These are phyloP conservation scores for Zaprionus lineosus DNA, from an alignment of 2,888 invertebrate genomes.

Conservation along the genomic window DNA sequence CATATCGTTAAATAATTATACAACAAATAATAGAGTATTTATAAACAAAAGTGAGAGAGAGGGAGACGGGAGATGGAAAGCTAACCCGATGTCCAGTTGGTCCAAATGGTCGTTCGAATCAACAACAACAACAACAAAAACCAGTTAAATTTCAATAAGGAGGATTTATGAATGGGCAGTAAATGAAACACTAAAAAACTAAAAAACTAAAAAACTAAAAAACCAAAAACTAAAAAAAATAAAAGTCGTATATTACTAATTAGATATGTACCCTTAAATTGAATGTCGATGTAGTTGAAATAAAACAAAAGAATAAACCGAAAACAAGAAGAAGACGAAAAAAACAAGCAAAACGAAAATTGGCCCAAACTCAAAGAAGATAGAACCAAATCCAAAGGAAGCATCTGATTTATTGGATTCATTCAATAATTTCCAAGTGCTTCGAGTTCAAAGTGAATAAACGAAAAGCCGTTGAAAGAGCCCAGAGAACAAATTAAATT, in stretches of 20 bases:
- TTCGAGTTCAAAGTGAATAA: conserved; percentile 18
- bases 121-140: no score
- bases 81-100: conserved; percentile 38
- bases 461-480: conserved; percentile 30
- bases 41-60: conserved; percentile 27
- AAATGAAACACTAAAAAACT: conserved; percentile 15
- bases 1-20: conserved; percentile 77
- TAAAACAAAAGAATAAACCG: conserved; percentile 30
- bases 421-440: no score
- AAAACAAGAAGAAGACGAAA: conserved; percentile 10
- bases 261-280: conserved; percentile 57
- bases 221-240: conserved; percentile 12
- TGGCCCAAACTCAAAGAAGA: conserved; percentile 29
- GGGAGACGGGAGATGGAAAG: conserved; percentile 17
- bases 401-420: neutral
- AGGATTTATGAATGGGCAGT: conserved; percentile 30
- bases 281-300: conserved; percentile 48
- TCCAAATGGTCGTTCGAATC: conserved; percentile 6
- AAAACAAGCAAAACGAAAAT: conserved; percentile 24
- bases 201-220: conserved; percentile 12
- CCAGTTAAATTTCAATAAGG: conserved; percentile 23
- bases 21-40: conserved; percentile 51
- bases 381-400: conserved; percentile 4
- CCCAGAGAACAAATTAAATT: conserved; percentile 9
- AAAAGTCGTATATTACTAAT: conserved; percentile 35